Conservation (phyloP, 2,113 vertebrate genomes). For the Cyrtonyx montezumae region DNA sequence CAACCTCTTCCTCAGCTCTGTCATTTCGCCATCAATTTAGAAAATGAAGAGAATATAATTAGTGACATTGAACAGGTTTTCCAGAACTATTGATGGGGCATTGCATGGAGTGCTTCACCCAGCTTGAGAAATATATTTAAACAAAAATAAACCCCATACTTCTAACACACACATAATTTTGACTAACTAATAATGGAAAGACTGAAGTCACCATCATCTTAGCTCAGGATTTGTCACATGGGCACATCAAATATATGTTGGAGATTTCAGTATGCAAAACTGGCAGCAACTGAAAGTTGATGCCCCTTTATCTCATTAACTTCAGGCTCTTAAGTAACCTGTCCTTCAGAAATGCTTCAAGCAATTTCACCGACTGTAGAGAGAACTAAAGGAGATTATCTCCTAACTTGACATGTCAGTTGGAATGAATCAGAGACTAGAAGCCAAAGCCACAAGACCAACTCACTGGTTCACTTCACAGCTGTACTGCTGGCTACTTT, state of each 20-base stretch:
- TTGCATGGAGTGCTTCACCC: not conserved
- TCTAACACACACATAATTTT: not conserved
- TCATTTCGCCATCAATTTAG: conserved; percentile 15
- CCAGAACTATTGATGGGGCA: not conserved
- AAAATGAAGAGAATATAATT: conserved; percentile 18
- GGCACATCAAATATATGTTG: not conserved
- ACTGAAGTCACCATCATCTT: not conserved
- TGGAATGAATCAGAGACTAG: not conserved
- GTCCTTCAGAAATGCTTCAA: conserved; percentile 31
- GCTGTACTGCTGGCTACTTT: not conserved
- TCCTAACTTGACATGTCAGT: conserved; percentile 16
- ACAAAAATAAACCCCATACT: not conserved
- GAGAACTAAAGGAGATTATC: conserved; percentile 29
- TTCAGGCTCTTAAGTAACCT: conserved; percentile 45
- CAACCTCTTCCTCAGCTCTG: not conserved
- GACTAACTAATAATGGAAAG: not conserved
- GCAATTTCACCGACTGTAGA: conserved; percentile 45
- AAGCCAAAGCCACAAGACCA: not conserved
- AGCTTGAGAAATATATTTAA: not conserved
- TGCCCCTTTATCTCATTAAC: conserved; percentile 12
- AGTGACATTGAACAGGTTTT: not conserved
- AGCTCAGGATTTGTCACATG: not conserved
- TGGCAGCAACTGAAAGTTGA: not conserved
- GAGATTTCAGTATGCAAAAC: conserved; percentile 6
- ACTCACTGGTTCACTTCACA: not conserved